phyloP scores from a whole-genome alignment of 1,140 invertebrate genomes.

The Ganaspis sp. region DNA sequence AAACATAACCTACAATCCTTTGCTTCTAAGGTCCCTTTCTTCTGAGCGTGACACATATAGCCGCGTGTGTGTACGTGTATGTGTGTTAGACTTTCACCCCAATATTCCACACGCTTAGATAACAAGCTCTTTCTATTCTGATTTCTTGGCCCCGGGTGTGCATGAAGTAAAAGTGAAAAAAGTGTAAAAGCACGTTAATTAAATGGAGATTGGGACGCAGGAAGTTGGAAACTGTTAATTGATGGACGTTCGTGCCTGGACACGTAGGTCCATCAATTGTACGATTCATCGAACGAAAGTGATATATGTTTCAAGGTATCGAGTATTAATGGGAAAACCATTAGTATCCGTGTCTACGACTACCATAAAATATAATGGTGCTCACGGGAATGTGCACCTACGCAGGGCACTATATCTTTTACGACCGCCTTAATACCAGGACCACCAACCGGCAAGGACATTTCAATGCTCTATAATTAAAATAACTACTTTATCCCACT shows the following conservation, averaged over 20 bases:
- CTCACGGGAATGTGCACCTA: conserved; percentile 29
- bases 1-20: no score
- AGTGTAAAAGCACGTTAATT: background rate
- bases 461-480: conserved; percentile 29
- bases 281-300: conserved; percentile 37
- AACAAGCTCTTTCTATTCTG: background rate
- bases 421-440: conserved; percentile 3
- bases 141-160: background rate
- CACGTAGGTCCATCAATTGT: conserved; percentile 38
- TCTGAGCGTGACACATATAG: no score
- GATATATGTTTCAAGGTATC: conserved; percentile 34
- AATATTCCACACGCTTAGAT: background rate
- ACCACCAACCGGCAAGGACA: conserved; percentile 3
- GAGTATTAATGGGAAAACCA: conserved; percentile 41
- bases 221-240: conserved; percentile 21
- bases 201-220: background rate
- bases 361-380: conserved; percentile 29
- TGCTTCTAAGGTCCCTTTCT: no score
- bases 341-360: conserved; percentile 37
- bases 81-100: background rate
- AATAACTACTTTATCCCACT: background rate
- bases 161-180: background rate
- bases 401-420: conserved; percentile 15
- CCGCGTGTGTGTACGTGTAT: no score
- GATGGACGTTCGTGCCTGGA: conserved; percentile 5